Evolutionary conservation across 2,888 invertebrate genomes (phyloP).

Genomic region (Sussaba pulchella): DNA sequence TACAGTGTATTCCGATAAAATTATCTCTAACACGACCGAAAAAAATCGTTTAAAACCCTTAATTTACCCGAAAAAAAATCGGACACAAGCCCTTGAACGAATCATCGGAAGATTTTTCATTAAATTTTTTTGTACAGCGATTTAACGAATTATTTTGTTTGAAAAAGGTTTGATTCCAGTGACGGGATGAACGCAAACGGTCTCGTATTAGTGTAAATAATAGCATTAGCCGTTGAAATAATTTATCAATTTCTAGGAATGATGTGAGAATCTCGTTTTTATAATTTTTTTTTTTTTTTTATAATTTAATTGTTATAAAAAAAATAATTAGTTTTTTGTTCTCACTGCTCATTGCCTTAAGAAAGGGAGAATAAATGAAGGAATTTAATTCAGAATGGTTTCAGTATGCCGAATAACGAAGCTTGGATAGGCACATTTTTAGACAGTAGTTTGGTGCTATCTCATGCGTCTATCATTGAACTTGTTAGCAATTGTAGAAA

Average conservation of each 20-base stretch:
- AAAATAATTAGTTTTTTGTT: too few relatives aligned
- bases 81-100: too few relatives aligned
- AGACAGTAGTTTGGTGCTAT: slow-evolving; percentile 27
- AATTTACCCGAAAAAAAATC: too few relatives aligned
- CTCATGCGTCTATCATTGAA: slow-evolving; percentile 13
- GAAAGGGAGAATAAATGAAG: not conserved
- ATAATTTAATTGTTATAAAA: too few relatives aligned
- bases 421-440: not conserved
- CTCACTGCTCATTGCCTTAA: slow-evolving; percentile 28
- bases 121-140: too few relatives aligned
- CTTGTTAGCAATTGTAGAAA: slow-evolving; percentile 18
- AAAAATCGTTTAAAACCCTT: too few relatives aligned
- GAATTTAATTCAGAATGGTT: not conserved
- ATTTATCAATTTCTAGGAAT: slow-evolving; percentile 11
- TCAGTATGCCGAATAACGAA: slow-evolving; percentile 1
- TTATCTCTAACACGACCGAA: too few relatives aligned
- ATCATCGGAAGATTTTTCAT: too few relatives aligned
- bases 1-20: too few relatives aligned
- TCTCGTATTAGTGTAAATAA: slow-evolving; percentile 41
- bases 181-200: slow-evolving; percentile 28
- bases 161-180: not conserved
- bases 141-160: too few relatives aligned
- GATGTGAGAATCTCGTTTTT: slow-evolving; percentile 8
- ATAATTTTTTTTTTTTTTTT: too few relatives aligned
- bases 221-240: slow-evolving; percentile 35